Percentiles rank a stretch among this genome's conserved stretches.
Evolutionary conservation across 2,888 invertebrate genomes (phyloP).

Genomic region (Phyto melanocephala): DNA sequence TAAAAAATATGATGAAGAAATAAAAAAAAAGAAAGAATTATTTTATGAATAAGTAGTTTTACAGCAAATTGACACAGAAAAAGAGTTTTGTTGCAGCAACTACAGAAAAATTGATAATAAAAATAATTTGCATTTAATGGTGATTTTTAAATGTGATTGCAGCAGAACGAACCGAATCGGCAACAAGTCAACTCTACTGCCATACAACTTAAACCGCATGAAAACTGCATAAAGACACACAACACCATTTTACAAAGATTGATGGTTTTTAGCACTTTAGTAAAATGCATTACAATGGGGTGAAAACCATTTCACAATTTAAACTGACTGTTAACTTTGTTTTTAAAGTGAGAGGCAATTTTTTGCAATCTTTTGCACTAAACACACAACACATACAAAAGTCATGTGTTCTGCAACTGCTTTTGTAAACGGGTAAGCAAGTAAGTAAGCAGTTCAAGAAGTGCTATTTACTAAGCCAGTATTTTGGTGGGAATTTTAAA

Average conservation of each 20-base stretch:
- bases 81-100: background rate
- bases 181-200: background rate
- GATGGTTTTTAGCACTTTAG: slow-evolving; percentile 12
- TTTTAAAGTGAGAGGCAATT: too few species aligned
- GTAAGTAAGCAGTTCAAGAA: too few species aligned
- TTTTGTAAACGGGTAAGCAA: too few species aligned
- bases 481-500: too few species aligned
- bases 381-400: too few species aligned
- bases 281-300: background rate
- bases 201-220: background rate
- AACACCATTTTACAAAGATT: slow-evolving; percentile 22
- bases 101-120: slow-evolving; percentile 42
- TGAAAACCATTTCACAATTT: too few species aligned
- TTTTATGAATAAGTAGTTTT: slow-evolving; percentile 14
- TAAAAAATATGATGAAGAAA: background rate
- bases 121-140: slow-evolving; percentile 67
- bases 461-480: too few species aligned
- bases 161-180: background rate
- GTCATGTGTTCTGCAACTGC: too few species aligned
- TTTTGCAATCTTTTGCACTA: too few species aligned
- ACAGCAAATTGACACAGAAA: slow-evolving; percentile 58
- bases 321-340: too few species aligned
- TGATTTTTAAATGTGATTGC: slow-evolving; percentile 51
- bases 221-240: slow-evolving; percentile 25
- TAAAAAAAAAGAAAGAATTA: background rate